Conservation (phyloP, 2,888 invertebrate genomes). For the Podotricha telesiphe region DNA sequence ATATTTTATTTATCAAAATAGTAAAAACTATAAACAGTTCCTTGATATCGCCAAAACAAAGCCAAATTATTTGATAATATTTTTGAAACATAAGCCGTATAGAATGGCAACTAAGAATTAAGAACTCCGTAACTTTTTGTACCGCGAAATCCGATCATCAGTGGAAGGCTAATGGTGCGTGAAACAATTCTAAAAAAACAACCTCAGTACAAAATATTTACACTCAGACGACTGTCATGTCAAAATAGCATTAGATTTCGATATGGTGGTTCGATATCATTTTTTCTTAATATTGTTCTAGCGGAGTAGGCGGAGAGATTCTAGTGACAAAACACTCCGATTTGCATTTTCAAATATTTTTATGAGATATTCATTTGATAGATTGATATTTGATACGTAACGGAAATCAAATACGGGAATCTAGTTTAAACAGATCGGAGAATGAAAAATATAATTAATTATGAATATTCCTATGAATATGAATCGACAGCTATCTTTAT, state of each 20-base stretch:
- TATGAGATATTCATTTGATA: neutral
- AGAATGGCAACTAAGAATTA: constrained; percentile 15
- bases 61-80: neutral
- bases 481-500: too few species aligned
- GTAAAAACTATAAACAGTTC: too few species aligned
- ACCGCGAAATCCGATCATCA: constrained; percentile 47
- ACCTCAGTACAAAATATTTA: constrained; percentile 39
- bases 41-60: too few species aligned
- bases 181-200: constrained; percentile 47
- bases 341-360: neutral
- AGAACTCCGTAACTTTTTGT: constrained; percentile 34
- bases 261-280: neutral
- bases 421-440: too few species aligned
- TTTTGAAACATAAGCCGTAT: neutral
- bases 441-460: too few species aligned
- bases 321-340: neutral
- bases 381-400: too few species aligned
- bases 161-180: constrained; percentile 48
- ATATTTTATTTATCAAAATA: too few species aligned
- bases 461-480: too few species aligned
- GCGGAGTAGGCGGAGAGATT: too few species aligned
- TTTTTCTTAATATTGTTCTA: neutral
- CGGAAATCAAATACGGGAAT: too few species aligned
- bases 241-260: constrained; percentile 41
- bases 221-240: constrained; percentile 42